Evolutionary conservation across 2,113 vertebrate genomes (phyloP).

Genomic region (Plectropomus leopardus): DNA sequence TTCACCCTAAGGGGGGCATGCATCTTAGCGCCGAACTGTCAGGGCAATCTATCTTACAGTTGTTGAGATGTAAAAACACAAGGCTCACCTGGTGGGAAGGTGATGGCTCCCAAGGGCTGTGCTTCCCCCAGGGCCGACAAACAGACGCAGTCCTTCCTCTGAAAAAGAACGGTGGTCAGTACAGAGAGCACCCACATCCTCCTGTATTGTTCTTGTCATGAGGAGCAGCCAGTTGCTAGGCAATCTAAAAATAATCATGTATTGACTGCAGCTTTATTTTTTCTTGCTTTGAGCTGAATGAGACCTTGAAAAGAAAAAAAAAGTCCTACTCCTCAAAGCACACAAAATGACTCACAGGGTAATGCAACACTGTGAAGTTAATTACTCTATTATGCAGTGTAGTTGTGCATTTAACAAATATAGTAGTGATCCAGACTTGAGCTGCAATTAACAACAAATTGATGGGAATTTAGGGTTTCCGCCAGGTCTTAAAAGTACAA

Average conservation of each 20-base stretch:
- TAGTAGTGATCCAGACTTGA: neutral
- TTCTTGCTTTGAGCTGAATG: constrained; percentile 59
- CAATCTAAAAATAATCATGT: constrained; percentile 79
- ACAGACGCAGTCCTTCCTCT: constrained; percentile 97
- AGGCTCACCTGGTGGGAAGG: constrained; percentile 89
- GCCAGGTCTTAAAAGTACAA: too few relatives aligned
- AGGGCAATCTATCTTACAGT: neutral
- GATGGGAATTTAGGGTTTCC: neutral
- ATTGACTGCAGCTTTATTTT: constrained; percentile 72
- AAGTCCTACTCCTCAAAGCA: constrained; percentile 33
- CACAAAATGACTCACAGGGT: constrained; percentile 26
- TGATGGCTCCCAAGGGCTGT: constrained; percentile 96
- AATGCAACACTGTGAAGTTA: constrained; percentile 2
- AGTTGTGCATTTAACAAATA: neutral
- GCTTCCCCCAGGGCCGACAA: constrained; percentile 96
- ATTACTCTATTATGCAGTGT: constrained; percentile 26
- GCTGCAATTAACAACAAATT: neutral
- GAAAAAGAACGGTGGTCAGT: constrained; percentile 74
- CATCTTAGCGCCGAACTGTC: neutral
- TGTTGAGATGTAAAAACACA: neutral
- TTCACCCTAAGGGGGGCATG: neutral
- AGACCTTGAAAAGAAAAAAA: constrained; percentile 64
- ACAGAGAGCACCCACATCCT: constrained; percentile 28
- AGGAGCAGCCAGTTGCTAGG: constrained; percentile 76
- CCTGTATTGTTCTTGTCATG: constrained; percentile 53